phyloP scores from a whole-genome alignment of 1,140 invertebrate species.

The Drosophila auraria region DNA sequence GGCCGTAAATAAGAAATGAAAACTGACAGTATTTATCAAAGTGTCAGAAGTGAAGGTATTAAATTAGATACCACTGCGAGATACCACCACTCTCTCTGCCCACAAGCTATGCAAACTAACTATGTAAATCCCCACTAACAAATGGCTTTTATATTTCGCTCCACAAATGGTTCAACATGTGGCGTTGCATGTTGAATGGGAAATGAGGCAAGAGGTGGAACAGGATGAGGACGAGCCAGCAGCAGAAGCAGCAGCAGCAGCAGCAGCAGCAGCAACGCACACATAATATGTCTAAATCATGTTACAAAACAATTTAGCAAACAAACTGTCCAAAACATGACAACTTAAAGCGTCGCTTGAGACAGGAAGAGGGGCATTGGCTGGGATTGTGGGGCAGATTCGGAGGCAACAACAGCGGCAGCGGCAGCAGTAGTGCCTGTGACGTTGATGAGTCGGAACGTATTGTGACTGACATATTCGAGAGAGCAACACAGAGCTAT shows the following conservation, averaged over 20 bases:
- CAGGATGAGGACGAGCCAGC: conserved; percentile 1
- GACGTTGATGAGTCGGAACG: conserved; percentile 75
- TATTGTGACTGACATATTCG: conserved; percentile 75
- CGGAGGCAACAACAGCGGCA: background rate
- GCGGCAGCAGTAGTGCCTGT: conserved; percentile 23
- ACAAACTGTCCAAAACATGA: conserved; percentile 82
- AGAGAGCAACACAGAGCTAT: conserved; percentile 16
- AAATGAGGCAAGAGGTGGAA: conserved; percentile 19
- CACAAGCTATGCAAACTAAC: conserved; percentile 10
- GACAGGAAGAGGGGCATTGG: conserved; percentile 26
- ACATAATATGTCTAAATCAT: conserved; percentile 68
- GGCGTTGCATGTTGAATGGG: conserved; percentile 33
- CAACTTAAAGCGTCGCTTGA: conserved; percentile 73
- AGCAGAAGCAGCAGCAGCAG: background rate
- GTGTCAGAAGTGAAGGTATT: conserved; percentile 25
- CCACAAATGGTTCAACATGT: conserved; percentile 34
- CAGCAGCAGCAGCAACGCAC: conserved; percentile 4
- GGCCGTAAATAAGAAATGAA: conserved; percentile 15
- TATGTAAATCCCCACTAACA: conserved; percentile 23
- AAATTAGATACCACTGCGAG: conserved; percentile 19
- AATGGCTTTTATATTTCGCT: conserved; percentile 44
- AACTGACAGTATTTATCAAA: conserved; percentile 20
- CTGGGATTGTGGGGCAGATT: background rate
- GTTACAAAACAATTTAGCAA: conserved; percentile 82
- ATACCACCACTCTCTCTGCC: background rate